These are phyloP conservation scores for Acleris sparsana DNA, from an alignment of 2,888 invertebrate species.

Conservation along the genomic window DNA sequence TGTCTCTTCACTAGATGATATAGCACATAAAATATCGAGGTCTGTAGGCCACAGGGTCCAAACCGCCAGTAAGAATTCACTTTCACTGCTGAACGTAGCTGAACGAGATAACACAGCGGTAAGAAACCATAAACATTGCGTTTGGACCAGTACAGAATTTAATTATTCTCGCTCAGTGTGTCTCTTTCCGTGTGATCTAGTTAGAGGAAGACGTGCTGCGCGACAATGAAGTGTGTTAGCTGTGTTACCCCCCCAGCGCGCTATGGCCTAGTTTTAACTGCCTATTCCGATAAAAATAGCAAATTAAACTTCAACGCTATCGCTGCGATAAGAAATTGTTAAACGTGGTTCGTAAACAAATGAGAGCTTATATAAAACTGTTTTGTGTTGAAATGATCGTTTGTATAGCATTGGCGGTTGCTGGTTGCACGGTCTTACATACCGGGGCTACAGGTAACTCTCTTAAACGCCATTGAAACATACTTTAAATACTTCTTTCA, in stretches of 20 bases:
- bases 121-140: slow-evolving; percentile 45
- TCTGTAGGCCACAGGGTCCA: slow-evolving; percentile 30
- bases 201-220: no score
- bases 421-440: not conserved
- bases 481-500: no score
- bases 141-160: slow-evolving; percentile 38
- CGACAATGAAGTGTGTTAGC: no score
- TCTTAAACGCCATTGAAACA: no score
- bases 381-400: no score
- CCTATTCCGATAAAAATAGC: slow-evolving; percentile 24
- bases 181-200: no score
- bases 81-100: slow-evolving; percentile 43
- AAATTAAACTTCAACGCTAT: slow-evolving; percentile 16
- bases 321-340: slow-evolving; percentile 6
- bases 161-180: no score
- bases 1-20: not conserved
- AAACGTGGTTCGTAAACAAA: slow-evolving; percentile 1
- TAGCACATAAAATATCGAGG: slow-evolving; percentile 5
- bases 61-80: slow-evolving; percentile 36
- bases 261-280: slow-evolving; percentile 47
- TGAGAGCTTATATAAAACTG: no score
- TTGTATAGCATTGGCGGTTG: not conserved
- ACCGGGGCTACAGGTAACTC: no score
- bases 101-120: slow-evolving; percentile 46
- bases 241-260: no score